Percentiles rank a stretch among this genome's conserved stretches.
Conservation (phyloP, 2,113 vertebrate species). For the Myxocyprinus asiaticus region DNA sequence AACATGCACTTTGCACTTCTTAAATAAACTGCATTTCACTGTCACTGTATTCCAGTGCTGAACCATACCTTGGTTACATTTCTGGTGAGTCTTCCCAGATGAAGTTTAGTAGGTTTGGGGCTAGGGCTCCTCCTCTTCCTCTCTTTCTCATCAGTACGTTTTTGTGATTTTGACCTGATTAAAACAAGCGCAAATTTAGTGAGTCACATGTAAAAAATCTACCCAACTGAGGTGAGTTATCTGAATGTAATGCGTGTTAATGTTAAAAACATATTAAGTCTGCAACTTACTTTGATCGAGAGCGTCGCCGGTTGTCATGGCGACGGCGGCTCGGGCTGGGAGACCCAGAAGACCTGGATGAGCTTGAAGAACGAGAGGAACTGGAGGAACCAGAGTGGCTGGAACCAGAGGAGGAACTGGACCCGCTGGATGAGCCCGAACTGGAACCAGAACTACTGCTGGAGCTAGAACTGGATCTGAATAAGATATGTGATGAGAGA, state of each 20-base stretch:
- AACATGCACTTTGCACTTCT: no score
- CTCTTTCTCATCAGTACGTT: constrained; percentile 94
- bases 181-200: constrained; percentile 7
- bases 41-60: neutral
- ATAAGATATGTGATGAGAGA: neutral
- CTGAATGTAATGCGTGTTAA: neutral
- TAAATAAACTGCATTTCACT: no score
- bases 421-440: constrained; percentile 94
- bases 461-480: constrained; percentile 88
- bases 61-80: constrained; percentile 91
- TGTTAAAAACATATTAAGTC: neutral
- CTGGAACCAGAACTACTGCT: constrained; percentile 95
- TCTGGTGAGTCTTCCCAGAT: constrained; percentile 90
- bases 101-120: constrained; percentile 92
- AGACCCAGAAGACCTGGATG: constrained; percentile 92
- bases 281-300: constrained; percentile 85
- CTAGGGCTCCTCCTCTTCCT: constrained; percentile 90
- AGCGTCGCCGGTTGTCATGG: constrained; percentile 91
- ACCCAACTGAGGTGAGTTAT: no score
- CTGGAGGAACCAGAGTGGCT: constrained; percentile 93
- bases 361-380: constrained; percentile 91
- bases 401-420: constrained; percentile 92
- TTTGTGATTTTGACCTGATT: constrained; percentile 90
- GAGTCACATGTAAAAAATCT: neutral
- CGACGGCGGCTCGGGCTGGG: constrained; percentile 89